Evolutionary conservation across 2,113 vertebrate genomes (phyloP).

Genomic region (Noctilio leporinus): DNA sequence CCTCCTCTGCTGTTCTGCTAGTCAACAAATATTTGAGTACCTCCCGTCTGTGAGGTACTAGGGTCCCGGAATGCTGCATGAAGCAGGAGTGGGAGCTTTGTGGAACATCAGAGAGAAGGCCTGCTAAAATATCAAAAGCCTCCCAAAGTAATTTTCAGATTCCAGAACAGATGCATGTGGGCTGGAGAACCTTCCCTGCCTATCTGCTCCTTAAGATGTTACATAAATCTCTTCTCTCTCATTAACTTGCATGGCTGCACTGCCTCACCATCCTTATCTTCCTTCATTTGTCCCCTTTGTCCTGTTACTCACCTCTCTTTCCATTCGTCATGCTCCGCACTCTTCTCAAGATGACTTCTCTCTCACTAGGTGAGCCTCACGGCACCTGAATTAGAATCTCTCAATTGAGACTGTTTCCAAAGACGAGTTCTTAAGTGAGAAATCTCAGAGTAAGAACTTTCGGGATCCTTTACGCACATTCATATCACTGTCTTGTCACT

Average conservation of each 20-base stretch:
- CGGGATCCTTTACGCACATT: slow-evolving; percentile 9
- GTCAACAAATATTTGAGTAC: background rate
- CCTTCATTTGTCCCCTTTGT: background rate
- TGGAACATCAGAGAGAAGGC: slow-evolving; percentile 45
- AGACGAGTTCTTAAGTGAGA: slow-evolving; percentile 11
- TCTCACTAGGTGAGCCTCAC: background rate
- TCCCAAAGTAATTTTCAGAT: slow-evolving; percentile 65
- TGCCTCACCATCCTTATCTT: background rate
- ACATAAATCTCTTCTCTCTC: slow-evolving; percentile 45
- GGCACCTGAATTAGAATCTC: background rate
- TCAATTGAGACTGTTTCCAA: background rate
- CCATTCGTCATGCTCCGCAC: background rate
- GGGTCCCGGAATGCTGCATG: background rate
- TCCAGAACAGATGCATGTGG: slow-evolving; percentile 67
- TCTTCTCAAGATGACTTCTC: background rate
- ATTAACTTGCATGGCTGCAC: background rate
- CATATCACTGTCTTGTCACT: background rate
- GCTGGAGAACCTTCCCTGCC: slow-evolving; percentile 56
- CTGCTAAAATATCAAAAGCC: slow-evolving; percentile 28
- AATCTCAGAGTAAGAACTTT: background rate
- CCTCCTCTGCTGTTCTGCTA: background rate
- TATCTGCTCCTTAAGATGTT: slow-evolving; percentile 60
- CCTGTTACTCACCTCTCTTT: background rate
- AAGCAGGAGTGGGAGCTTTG: background rate
- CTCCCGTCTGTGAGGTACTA: background rate